Conservation (phyloP, 2,797 vertebrate species). For the Sternarchorhynchus goeldii region DNA sequence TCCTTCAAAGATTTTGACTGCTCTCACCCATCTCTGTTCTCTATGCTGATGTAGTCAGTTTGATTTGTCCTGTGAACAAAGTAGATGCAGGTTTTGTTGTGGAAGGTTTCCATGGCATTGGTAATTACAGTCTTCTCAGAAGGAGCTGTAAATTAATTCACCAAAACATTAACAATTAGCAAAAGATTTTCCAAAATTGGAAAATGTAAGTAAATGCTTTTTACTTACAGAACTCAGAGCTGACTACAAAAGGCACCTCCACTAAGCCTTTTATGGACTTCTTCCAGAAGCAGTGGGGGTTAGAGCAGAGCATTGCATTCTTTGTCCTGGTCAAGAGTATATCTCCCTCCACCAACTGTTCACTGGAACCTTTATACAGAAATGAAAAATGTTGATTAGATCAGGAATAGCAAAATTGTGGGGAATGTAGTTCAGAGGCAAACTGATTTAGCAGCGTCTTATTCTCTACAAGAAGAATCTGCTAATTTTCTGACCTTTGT, state of each 20-base stretch:
- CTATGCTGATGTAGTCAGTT: conserved; percentile 53
- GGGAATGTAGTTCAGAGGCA: background rate
- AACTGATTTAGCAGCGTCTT: background rate
- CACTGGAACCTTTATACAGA: conserved; percentile 42
- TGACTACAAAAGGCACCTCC: conserved; percentile 50
- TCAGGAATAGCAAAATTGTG: background rate
- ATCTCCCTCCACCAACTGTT: conserved; percentile 54
- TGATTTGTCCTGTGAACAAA: conserved; percentile 48
- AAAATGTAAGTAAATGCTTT: background rate
- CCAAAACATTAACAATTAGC: accelerated
- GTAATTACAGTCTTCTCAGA: conserved; percentile 33
- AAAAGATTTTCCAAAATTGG: background rate
- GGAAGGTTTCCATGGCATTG: conserved; percentile 38
- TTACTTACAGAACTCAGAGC: conserved; percentile 50
- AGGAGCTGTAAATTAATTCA: conserved; percentile 18
- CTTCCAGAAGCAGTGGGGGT: conserved; percentile 50
- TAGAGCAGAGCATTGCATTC: conserved; percentile 43
- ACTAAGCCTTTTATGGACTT: conserved; percentile 47
- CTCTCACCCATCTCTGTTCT: conserved; percentile 49
- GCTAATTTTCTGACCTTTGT: conserved; percentile 39
- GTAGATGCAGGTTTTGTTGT: conserved; percentile 52
- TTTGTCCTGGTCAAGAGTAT: conserved; percentile 44
- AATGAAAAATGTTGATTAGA: background rate
- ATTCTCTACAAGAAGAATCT: background rate
- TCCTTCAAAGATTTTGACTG: background rate